A percentile compares a stretch with the other conserved stretches of the same genome.
These are phyloP conservation scores for Notechis scutatus DNA, from an alignment of 2,113 vertebrate genomes.

Conservation along the genomic window DNA sequence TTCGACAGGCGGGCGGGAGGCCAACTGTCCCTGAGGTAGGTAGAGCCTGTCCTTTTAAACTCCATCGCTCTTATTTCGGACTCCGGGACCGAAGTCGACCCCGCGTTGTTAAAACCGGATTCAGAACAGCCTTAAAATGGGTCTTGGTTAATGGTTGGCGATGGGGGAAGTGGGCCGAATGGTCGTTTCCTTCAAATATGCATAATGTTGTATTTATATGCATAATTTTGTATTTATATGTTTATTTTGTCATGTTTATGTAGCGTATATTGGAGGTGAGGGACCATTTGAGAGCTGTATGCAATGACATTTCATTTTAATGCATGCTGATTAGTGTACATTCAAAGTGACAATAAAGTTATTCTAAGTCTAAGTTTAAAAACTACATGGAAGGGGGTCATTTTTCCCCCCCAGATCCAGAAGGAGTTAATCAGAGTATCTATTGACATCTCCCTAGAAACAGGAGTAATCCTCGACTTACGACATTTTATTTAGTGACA, in stretches of 20 bases:
- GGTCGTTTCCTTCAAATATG: background rate
- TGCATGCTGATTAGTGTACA: too few relatives aligned
- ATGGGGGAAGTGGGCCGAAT: background rate
- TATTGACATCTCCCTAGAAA: background rate
- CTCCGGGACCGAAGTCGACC: too few relatives aligned
- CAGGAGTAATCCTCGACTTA: background rate
- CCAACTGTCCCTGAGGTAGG: background rate
- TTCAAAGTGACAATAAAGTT: too few relatives aligned
- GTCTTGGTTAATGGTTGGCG: background rate
- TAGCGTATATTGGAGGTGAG: too few relatives aligned
- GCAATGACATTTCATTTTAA: too few relatives aligned
- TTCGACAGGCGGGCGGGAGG: background rate
- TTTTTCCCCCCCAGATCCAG: background rate
- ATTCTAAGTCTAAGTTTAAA: too few relatives aligned
- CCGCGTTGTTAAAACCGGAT: background rate
- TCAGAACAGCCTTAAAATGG: background rate
- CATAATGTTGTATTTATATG: too few relatives aligned
- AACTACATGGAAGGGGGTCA: too few relatives aligned
- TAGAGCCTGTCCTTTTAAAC: background rate
- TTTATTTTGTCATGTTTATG: too few relatives aligned
- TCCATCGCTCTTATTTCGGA: background rate
- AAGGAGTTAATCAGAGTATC: background rate
- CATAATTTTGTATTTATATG: too few relatives aligned
- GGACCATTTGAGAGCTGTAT: too few relatives aligned
- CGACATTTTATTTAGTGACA: background rate